These are phyloP conservation scores for Nemapogon koenigi DNA, from an alignment of 2,888 invertebrate genomes.

Conservation along the genomic window DNA sequence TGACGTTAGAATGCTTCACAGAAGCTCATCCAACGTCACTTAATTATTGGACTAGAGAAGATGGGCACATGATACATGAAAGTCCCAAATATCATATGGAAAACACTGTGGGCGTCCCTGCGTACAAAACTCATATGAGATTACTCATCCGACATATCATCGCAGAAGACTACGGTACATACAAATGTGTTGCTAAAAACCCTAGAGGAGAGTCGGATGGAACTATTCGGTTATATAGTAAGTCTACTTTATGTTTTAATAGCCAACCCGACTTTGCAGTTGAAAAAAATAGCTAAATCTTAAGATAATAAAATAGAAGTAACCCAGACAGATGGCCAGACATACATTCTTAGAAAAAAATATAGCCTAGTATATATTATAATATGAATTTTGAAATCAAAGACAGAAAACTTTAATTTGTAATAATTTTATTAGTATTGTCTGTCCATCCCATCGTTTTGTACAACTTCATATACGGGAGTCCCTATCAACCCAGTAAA, in stretches of 20 bases:
- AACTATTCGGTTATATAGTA: conserved; percentile 87
- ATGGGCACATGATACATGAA: conserved; percentile 89
- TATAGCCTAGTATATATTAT: neutral
- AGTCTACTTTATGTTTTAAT: conserved; percentile 47
- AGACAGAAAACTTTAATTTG: too few relatives aligned
- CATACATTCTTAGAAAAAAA: neutral
- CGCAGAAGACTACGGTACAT: conserved; percentile 83
- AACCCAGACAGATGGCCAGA: too few relatives aligned
- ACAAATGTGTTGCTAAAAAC: conserved; percentile 89
- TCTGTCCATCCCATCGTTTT: too few relatives aligned
- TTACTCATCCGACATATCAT: conserved; percentile 80
- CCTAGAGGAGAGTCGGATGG: conserved; percentile 91
- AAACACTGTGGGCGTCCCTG: conserved; percentile 70
- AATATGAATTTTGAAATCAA: too few relatives aligned
- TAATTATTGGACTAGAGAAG: conserved; percentile 89
- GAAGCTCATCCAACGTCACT: conserved; percentile 91
- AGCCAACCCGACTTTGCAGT: too few relatives aligned
- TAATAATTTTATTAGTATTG: too few relatives aligned
- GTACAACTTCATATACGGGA: too few relatives aligned
- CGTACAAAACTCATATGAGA: conserved; percentile 88
- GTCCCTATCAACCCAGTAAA: too few relatives aligned
- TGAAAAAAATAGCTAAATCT: too few relatives aligned
- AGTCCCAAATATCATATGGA: conserved; percentile 82
- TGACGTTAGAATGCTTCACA: conserved; percentile 87
- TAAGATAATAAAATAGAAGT: too few relatives aligned